phyloP scores from a whole-genome alignment of 2,797 vertebrate genomes.

The Ctenopoma kingsleyae region DNA sequence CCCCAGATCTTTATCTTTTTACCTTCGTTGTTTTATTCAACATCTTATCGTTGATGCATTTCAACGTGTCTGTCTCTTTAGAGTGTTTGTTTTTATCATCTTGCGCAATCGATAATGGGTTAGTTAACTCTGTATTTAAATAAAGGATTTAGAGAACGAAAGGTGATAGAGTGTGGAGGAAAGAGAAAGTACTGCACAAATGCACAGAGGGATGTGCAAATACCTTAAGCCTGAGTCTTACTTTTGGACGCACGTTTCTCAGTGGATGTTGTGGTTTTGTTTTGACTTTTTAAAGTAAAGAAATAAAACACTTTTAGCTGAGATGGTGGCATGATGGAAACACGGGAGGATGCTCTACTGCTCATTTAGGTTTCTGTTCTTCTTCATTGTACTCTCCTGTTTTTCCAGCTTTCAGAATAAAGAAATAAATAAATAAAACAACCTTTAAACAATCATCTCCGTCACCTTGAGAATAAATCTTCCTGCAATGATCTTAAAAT shows the following conservation, averaged over 20 bases:
- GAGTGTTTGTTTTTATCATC: background rate
- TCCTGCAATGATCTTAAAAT: slow-evolving; percentile 38
- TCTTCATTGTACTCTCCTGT: background rate
- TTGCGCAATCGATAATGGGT: background rate
- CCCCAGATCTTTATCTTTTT: background rate
- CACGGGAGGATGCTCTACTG: no score
- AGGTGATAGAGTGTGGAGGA: background rate
- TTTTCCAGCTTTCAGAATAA: slow-evolving; percentile 23
- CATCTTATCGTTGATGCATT: background rate
- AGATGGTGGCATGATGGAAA: no score
- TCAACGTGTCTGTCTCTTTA: no score
- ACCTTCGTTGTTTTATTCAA: background rate
- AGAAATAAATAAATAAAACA: slow-evolving; percentile 47
- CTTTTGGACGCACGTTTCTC: no score
- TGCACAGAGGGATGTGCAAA: background rate
- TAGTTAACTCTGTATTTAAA: background rate
- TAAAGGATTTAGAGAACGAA: background rate
- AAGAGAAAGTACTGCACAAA: background rate
- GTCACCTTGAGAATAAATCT: slow-evolving; percentile 68
- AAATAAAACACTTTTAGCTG: background rate
- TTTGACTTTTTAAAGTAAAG: background rate
- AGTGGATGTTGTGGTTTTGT: background rate
- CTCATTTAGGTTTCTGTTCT: no score
- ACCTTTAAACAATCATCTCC: slow-evolving; percentile 55
- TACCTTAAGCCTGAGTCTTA: background rate